Percentiles rank a stretch among this genome's conserved stretches.
These are phyloP conservation scores for Callipepla squamata DNA, from an alignment of 2,113 vertebrate genomes.

Conservation along the genomic window DNA sequence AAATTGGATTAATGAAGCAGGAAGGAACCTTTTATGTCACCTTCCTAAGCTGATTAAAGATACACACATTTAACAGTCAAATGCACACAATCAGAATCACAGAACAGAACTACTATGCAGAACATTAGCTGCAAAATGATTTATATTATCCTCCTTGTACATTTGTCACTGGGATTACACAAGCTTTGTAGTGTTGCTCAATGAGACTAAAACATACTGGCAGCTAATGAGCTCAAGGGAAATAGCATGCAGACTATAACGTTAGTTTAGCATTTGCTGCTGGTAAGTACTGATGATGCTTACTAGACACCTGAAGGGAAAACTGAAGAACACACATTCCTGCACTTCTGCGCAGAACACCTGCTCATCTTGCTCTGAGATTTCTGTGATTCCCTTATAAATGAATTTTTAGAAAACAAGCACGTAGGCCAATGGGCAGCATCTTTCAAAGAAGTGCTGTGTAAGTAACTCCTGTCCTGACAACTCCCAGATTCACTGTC, in stretches of 20 bases:
- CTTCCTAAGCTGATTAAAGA: background rate
- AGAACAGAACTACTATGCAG: background rate
- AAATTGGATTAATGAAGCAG: background rate
- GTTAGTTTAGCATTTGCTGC: background rate
- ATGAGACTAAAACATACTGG: background rate
- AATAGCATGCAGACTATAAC: background rate
- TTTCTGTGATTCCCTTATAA: background rate
- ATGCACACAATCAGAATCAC: background rate
- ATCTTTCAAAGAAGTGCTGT: background rate
- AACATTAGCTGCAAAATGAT: background rate
- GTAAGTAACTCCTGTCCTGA: background rate
- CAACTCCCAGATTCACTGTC: background rate
- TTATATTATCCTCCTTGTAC: background rate
- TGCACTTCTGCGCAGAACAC: background rate
- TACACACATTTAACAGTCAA: background rate
- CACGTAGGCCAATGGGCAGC: background rate
- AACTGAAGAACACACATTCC: background rate
- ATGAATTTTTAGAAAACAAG: background rate
- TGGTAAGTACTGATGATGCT: background rate
- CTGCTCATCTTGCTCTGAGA: background rate
- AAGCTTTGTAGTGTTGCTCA: background rate
- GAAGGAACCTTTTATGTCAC: background rate
- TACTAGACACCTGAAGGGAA: background rate
- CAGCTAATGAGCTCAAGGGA: background rate
- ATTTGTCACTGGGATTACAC: background rate